Conservation (phyloP, 2,113 vertebrate species). For the Orthonyx spaldingii region DNA sequence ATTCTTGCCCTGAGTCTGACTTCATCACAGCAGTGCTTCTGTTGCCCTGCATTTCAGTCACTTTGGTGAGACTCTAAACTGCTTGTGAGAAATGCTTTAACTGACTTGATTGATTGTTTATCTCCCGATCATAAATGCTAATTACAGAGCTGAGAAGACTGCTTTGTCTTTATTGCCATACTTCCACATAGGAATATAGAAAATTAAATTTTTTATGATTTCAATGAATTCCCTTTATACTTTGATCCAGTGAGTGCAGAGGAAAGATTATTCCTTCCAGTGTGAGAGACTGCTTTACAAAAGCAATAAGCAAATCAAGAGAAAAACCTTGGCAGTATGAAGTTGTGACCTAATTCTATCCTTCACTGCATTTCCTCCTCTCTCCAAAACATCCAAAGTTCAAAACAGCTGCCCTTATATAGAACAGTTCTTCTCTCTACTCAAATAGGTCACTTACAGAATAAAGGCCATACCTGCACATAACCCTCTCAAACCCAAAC, state of each 20-base stretch:
- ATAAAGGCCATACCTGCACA: background rate
- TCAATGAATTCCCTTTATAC: constrained; percentile 28
- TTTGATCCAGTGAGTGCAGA: constrained; percentile 4
- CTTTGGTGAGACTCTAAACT: constrained; percentile 13
- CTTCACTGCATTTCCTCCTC: background rate
- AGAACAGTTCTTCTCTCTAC: background rate
- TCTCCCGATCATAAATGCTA: constrained; percentile 52
- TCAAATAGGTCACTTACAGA: background rate
- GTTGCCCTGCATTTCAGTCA: constrained; percentile 10
- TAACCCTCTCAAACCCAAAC: background rate
- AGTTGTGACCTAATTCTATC: constrained; percentile 36
- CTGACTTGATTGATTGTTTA: constrained; percentile 36
- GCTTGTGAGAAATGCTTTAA: constrained; percentile 46
- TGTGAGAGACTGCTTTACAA: background rate
- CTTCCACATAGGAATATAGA: background rate
- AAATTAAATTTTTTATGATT: constrained; percentile 7
- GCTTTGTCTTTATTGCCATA: constrained; percentile 28
- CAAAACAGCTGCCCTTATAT: background rate
- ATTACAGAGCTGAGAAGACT: constrained; percentile 48
- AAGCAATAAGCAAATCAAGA: background rate
- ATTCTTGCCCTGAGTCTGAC: background rate
- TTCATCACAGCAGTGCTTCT: background rate
- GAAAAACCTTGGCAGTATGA: background rate
- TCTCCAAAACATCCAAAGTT: background rate
- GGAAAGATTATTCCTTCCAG: constrained; percentile 13